A percentile compares a stretch with the other conserved stretches of the same genome.
phyloP scores from a whole-genome alignment of 2,797 vertebrate species.

The Masticophis lateralis region DNA sequence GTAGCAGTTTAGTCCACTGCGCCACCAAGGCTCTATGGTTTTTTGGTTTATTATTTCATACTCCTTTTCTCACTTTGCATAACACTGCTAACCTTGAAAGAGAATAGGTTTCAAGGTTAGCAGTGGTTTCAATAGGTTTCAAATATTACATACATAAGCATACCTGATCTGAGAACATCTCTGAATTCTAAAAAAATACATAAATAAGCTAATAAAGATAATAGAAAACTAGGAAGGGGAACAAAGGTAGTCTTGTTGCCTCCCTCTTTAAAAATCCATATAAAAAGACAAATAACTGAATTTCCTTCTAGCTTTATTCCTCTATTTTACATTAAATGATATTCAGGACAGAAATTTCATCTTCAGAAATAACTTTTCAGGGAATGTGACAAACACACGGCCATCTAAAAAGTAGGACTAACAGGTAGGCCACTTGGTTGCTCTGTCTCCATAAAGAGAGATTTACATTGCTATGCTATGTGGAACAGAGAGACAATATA shows the following conservation, averaged over 20 bases:
- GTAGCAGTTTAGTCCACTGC: too few species aligned
- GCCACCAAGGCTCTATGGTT: too few species aligned
- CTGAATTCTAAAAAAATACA: neutral
- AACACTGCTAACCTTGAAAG: neutral
- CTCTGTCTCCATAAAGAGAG: neutral
- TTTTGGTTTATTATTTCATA: neutral
- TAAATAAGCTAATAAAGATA: neutral
- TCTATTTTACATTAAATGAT: neutral
- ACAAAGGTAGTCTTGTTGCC: neutral
- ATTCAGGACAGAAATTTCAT: neutral
- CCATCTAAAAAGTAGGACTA: neutral
- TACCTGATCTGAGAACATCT: neutral
- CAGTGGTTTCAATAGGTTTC: too few species aligned
- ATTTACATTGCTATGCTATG: neutral
- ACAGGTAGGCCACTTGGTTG: neutral
- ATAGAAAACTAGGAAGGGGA: neutral
- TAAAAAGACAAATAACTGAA: neutral
- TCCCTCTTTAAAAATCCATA: neutral
- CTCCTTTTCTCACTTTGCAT: neutral
- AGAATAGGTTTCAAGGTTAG: neutral
- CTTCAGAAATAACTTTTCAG: neutral
- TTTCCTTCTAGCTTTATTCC: neutral
- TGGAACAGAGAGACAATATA: neutral
- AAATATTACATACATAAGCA: neutral
- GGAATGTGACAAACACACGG: accelerated